A percentile compares a stretch with the other conserved stretches of the same genome.
These are phyloP conservation scores for Illadopsis cleaveri DNA, from an alignment of 2,113 vertebrate genomes.

Conservation along the genomic window DNA sequence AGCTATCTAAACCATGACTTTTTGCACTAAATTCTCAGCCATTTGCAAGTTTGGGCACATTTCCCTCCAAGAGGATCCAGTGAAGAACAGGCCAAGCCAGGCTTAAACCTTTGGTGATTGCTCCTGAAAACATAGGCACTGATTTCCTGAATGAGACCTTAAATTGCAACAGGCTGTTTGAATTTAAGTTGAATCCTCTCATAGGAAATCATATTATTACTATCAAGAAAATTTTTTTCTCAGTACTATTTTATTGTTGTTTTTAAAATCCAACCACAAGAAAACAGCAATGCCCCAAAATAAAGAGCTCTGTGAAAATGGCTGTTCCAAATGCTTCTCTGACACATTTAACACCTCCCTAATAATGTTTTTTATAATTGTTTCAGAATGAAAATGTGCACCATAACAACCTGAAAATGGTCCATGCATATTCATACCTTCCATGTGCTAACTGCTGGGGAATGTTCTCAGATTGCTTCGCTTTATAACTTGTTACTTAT, in stretches of 20 bases:
- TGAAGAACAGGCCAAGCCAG: not conserved
- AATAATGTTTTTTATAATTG: constrained; percentile 33
- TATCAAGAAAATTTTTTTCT: not conserved
- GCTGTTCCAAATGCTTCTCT: constrained; percentile 1
- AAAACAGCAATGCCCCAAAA: not conserved
- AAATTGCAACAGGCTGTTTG: not conserved
- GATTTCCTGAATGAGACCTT: not conserved
- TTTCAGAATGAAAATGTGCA: constrained; percentile 7
- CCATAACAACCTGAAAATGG: constrained; percentile 15
- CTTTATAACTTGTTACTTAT: constrained; percentile 5
- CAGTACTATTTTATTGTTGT: not conserved
- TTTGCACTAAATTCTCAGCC: not conserved
- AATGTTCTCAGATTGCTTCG: not conserved
- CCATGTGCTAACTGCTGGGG: constrained; percentile 2
- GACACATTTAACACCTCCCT: not conserved
- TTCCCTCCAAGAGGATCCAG: not conserved
- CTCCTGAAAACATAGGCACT: not conserved
- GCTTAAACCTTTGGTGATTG: not conserved
- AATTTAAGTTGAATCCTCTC: not conserved
- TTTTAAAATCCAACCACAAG: not conserved
- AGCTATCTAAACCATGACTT: not conserved
- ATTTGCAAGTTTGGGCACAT: not conserved
- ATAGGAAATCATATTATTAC: not conserved
- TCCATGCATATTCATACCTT: constrained; percentile 15
- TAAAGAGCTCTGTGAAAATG: not conserved